phyloP scores from a whole-genome alignment of 2,797 vertebrate species.

The Myripristis murdjan region DNA sequence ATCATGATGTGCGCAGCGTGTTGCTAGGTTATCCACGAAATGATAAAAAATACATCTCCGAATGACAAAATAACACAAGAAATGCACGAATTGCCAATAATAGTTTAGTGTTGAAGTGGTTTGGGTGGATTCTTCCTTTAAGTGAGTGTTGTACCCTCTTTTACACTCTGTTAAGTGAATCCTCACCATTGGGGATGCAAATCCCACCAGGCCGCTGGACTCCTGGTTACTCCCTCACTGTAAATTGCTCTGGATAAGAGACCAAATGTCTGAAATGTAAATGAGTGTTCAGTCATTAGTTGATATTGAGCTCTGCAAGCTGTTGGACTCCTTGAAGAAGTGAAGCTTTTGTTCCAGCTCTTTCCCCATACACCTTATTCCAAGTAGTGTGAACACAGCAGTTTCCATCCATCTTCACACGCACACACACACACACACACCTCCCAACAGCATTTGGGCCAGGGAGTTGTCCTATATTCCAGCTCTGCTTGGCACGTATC shows the following conservation, averaged over 20 bases:
- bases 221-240: neutral
- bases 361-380: conserved; percentile 18
- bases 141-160: too few relatives aligned
- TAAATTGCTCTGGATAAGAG: neutral
- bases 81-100: too few relatives aligned
- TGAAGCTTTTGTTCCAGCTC: conserved; percentile 8
- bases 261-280: conserved; percentile 13
- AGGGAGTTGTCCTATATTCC: conserved; percentile 50
- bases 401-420: conserved; percentile 30
- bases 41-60: too few relatives aligned
- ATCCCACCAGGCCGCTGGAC: neutral
- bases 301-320: conserved; percentile 1
- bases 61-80: too few relatives aligned
- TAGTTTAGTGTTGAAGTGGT: too few relatives aligned
- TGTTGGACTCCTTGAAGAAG: neutral
- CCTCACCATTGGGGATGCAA: too few relatives aligned
- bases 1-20: too few relatives aligned
- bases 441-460: conserved; percentile 26
- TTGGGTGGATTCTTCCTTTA: too few relatives aligned
- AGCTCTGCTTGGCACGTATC: conserved; percentile 44
- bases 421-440: too few relatives aligned
- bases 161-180: too few relatives aligned
- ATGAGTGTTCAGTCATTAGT: neutral
- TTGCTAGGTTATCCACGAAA: too few relatives aligned
- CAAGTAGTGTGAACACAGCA: conserved; percentile 28